Evolutionary conservation across 2,113 vertebrate genomes (phyloP).

Genomic region (Oncorhynchus clarkii): DNA sequence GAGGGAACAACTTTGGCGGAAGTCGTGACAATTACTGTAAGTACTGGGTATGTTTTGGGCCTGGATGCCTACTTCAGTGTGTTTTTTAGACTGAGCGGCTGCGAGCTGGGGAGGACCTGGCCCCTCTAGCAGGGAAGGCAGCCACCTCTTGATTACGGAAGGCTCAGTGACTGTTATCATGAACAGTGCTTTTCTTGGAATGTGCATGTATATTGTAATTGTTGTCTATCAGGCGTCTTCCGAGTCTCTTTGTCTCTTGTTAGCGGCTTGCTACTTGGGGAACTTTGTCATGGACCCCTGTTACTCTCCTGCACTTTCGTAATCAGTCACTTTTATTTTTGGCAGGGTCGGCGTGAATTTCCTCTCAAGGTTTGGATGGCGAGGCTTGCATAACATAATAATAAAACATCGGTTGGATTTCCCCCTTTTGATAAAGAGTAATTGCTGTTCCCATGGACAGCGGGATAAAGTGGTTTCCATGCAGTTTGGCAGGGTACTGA

Average conservation of each 20-base stretch:
- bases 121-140: slow-evolving; percentile 2
- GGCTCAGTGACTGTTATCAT: slow-evolving; percentile 25
- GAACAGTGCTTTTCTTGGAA: slow-evolving; percentile 33
- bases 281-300: not conserved
- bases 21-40: not conserved
- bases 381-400: slow-evolving; percentile 34
- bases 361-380: slow-evolving; percentile 19
- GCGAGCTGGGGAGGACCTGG: not conserved
- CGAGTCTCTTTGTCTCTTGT: slow-evolving; percentile 16
- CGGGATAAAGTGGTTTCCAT: slow-evolving; percentile 43
- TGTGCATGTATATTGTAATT: slow-evolving; percentile 14
- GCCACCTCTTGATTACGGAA: slow-evolving; percentile 40
- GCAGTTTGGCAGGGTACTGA: slow-evolving; percentile 46
- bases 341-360: slow-evolving; percentile 39
- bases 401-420: slow-evolving; percentile 52
- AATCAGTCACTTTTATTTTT: slow-evolving; percentile 36
- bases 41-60: not conserved
- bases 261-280: slow-evolving; percentile 2
- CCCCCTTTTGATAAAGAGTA: slow-evolving; percentile 41
- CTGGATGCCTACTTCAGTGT: not conserved
- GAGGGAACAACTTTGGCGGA: no score
- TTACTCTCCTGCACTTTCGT: not conserved
- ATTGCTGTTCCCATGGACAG: slow-evolving; percentile 34
- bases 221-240: slow-evolving; percentile 3
- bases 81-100: not conserved